Evolutionary conservation across 2,797 vertebrate species (phyloP).

Genomic region (Phoxinus dragarum): DNA sequence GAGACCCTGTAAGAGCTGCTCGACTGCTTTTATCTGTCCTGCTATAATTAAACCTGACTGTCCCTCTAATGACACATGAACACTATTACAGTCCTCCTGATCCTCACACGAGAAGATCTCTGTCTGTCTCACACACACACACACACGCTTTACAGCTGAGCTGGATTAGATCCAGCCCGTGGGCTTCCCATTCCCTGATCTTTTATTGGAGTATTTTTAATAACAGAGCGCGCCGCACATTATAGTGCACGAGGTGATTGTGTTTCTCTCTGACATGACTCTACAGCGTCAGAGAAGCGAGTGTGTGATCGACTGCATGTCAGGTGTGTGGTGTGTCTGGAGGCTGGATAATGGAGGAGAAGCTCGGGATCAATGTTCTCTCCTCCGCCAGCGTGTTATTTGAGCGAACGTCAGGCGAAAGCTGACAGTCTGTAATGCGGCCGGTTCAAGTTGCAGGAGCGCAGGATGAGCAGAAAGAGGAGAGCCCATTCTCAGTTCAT

Average conservation of each 20-base stretch:
- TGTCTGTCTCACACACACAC: conserved; percentile 23
- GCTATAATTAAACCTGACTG: conserved; percentile 54
- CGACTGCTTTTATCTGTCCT: conserved; percentile 49
- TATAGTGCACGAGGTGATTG: background rate
- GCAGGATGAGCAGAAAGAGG: conserved; percentile 29
- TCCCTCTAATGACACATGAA: conserved; percentile 53
- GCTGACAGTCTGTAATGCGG: conserved; percentile 48
- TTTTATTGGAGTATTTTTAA: conserved; percentile 17
- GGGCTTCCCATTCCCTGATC: background rate
- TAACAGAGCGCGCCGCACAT: background rate
- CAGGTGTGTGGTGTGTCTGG: background rate
- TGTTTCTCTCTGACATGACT: background rate
- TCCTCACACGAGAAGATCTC: conserved; percentile 41
- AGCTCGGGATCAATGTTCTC: conserved; percentile 18
- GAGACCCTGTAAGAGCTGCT: conserved; percentile 30
- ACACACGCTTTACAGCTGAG: conserved; percentile 42
- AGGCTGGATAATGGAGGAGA: conserved; percentile 9
- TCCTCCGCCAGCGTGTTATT: background rate
- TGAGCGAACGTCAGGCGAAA: conserved; percentile 30
- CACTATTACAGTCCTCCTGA: conserved; percentile 52
- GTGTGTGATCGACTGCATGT: background rate
- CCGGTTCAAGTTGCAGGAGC: conserved; percentile 46
- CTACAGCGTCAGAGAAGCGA: background rate
- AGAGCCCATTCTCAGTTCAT: conserved; percentile 9
- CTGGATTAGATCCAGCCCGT: conserved; percentile 10